Conservation (phyloP, 2,888 invertebrate genomes). For the Xiphydria camelus region DNA sequence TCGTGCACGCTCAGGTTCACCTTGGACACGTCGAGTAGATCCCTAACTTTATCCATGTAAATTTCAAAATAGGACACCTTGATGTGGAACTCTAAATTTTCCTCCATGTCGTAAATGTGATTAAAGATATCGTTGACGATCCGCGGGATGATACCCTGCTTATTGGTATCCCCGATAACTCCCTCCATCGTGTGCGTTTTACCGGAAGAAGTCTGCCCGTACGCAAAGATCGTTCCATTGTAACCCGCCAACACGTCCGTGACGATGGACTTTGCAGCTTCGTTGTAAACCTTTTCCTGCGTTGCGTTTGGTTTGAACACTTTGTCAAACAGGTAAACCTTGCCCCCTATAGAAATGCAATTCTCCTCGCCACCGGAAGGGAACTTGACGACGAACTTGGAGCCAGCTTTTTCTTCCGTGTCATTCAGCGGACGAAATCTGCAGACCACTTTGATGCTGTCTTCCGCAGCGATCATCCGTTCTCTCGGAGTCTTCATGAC, state of each 20-base stretch:
- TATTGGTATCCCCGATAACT: slow-evolving; percentile 84
- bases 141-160: slow-evolving; percentile 97
- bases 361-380: slow-evolving; percentile 92
- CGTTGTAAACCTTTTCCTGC: slow-evolving; percentile 99
- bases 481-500: slow-evolving; percentile 65
- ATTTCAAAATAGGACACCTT: slow-evolving; percentile 99
- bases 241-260: slow-evolving; percentile 96
- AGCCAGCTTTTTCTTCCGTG: slow-evolving; percentile 97
- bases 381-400: slow-evolving; percentile 97
- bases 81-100: slow-evolving; percentile 99
- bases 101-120: slow-evolving; percentile 99
- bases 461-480: slow-evolving; percentile 91
- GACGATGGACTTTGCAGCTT: slow-evolving; percentile 98
- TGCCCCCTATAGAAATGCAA: slow-evolving; percentile 94
- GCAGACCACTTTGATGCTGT: slow-evolving; percentile 97
- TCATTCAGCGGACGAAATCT: slow-evolving; percentile 98
- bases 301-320: slow-evolving; percentile 99
- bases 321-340: slow-evolving; percentile 98
- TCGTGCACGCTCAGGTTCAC: slow-evolving; percentile 99
- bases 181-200: slow-evolving; percentile 99
- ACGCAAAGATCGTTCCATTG: slow-evolving; percentile 99
- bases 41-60: slow-evolving; percentile 99
- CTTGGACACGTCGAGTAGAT: slow-evolving; percentile 96
- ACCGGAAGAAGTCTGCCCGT: slow-evolving; percentile 96
- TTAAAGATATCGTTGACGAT: slow-evolving; percentile 99